Base-by-base conservation (phyloP, 2,888 invertebrate species). In the Saturnia pavonia region DNA sequence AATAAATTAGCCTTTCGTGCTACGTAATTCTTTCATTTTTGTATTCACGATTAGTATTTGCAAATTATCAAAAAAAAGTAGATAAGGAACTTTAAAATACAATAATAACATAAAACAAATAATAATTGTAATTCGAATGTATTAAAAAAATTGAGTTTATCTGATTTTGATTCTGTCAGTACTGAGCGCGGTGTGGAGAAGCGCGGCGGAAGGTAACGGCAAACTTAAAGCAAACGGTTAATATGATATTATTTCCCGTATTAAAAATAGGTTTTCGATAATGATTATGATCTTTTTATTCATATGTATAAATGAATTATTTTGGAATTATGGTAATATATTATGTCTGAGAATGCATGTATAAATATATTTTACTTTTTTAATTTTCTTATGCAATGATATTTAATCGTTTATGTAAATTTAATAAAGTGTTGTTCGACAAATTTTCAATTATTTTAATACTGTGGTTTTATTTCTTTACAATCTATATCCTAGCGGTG, bases 341-440 rank as follows among this genome's bases (percentile, higher is more conserved):
- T 25, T 54, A 12, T 54, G 9, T 11, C 22, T 54, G 22, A 60
- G 27, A 60, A 27, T 60, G 57, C 27, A 25, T 12, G 16, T 12
- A 60, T 27, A 27, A 60, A 60, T 57, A 14, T 27, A 14, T 27
- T 60, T 12, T 57, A 12, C 7, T 60, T 60, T 60, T 19, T 60
- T 60, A 60, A 12, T 60, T 34, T 34, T 34, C 25, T 60, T 60
- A 60, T 14, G 11, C 27, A 16, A 60, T 60, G 12, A 60, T 60
- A 27, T 60, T 27, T 60, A 60, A 60, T 60, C 57, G 27, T 25
- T 27, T 60, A 60, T 6, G 19, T 60, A 27, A 27, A 60, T 60
- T 25, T 60, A 60, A 60, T 60, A 60, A 60, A 60, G 57, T 60
- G 57, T 60, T 60, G 57, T 60, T 60, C 57, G 14, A 60, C 57